Conservation (phyloP, 2,797 vertebrate genomes). For the Centroberyx gerrardi region DNA sequence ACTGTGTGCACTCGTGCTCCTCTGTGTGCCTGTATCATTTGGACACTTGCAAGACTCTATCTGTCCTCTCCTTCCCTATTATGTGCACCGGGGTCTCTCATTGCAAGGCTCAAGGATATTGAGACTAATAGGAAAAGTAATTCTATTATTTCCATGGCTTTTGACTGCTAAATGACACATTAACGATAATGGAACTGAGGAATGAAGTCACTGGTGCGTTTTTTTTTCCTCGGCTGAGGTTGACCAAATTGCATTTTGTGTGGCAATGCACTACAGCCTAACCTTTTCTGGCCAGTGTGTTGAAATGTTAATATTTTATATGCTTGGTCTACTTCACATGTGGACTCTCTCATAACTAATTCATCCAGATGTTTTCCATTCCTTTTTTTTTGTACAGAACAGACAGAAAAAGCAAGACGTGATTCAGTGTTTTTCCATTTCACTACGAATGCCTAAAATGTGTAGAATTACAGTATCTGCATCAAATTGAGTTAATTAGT, state of each 20-base stretch:
- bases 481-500: conserved; percentile 33
- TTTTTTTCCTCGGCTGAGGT: conserved; percentile 34
- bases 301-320: conserved; percentile 79
- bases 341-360: conserved; percentile 75
- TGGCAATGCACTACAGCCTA: conserved; percentile 38
- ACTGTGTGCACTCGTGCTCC: conserved; percentile 42
- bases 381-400: conserved; percentile 8
- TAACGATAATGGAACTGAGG: conserved; percentile 55
- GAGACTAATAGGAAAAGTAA: conserved; percentile 71
- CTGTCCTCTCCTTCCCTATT: conserved; percentile 46
- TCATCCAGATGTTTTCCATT: conserved; percentile 70
- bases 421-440: conserved; percentile 51
- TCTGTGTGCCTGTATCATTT: conserved; percentile 61
- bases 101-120: conserved; percentile 57
- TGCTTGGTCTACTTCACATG: conserved; percentile 63
- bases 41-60: conserved; percentile 43
- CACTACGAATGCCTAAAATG: conserved; percentile 1
- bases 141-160: conserved; percentile 70
- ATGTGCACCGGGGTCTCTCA: conserved; percentile 57
- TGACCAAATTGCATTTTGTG: conserved; percentile 47
- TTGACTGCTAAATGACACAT: conserved; percentile 70
- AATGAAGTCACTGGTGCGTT: conserved; percentile 57
- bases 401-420: conserved; percentile 21
- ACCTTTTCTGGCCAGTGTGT: conserved; percentile 60
- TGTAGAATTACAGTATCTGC: conserved; percentile 15